Conservation (phyloP, 2,888 invertebrate species). For the Idaea straminata region DNA sequence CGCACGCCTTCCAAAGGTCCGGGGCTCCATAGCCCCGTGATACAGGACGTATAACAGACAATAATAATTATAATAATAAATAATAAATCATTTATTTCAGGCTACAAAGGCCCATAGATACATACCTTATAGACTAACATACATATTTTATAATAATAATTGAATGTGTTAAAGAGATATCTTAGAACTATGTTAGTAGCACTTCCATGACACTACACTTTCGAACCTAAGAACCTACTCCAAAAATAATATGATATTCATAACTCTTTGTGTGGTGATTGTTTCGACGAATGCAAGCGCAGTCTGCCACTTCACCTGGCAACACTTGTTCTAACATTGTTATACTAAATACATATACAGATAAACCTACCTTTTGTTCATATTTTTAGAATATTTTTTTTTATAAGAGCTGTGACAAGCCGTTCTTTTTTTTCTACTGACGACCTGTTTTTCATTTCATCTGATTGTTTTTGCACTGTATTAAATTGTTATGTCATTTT, state of each 20-base stretch:
- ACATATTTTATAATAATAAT: no score
- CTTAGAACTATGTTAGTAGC: no score
- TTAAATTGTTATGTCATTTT: not conserved
- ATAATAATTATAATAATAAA: no score
- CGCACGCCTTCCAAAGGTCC: no score
- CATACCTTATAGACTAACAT: no score
- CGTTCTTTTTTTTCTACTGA: not conserved
- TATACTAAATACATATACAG: not conserved
- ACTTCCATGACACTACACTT: no score
- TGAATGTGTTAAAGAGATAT: no score
- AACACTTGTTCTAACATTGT: not conserved
- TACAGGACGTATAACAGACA: no score
- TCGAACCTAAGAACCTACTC: not conserved
- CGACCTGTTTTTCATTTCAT: not conserved
- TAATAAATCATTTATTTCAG: no score
- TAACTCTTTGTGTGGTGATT: not conserved
- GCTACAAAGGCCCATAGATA: no score
- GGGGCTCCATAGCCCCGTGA: no score
- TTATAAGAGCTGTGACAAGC: not conserved
- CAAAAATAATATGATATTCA: not conserved
- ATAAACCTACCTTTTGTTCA: not conserved
- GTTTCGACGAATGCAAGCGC: not conserved
- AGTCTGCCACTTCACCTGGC: not conserved
- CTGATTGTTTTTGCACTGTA: not conserved
- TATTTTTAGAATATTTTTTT: not conserved